Conservation (phyloP, 37 sponge, comb jelly and placozoan species). For the Ephydatia muelleri region DNA sequence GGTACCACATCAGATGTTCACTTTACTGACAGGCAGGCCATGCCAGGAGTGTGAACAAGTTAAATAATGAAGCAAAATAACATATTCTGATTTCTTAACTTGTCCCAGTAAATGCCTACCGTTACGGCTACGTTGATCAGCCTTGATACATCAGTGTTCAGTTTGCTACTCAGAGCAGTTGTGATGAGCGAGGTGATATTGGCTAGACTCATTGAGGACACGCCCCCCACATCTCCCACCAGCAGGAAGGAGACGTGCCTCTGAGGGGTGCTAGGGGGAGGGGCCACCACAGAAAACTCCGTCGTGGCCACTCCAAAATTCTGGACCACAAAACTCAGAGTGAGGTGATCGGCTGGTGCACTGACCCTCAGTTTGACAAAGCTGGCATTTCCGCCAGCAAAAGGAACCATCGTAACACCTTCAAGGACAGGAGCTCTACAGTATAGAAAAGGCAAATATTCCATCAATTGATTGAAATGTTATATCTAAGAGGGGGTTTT, state of each 20-base stretch:
- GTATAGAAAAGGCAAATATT: background rate
- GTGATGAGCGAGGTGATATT: background rate
- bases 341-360: conserved; percentile 32
- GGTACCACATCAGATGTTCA: too few species aligned
- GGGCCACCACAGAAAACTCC: conserved; percentile 52
- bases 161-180: background rate
- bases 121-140: conserved; percentile 27
- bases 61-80: too few species aligned
- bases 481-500: background rate
- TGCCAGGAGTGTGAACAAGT: too few species aligned
- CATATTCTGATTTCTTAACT: too few species aligned
- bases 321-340: conserved; percentile 45
- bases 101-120: background rate
- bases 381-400: conserved; percentile 67
- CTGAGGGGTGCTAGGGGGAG: conserved; percentile 33
- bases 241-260: conserved; percentile 43
- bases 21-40: too few species aligned
- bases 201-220: background rate
- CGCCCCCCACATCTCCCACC: conserved; percentile 6
- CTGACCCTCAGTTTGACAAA: conserved; percentile 79
- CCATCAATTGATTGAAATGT: background rate
- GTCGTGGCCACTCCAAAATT: conserved; percentile 29
- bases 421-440: background rate
- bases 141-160: conserved; percentile 63
- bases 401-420: conserved; percentile 56